Base-by-base conservation (phyloP, 1,140 invertebrate genomes). In the Bilobella aurantiaca region DNA sequence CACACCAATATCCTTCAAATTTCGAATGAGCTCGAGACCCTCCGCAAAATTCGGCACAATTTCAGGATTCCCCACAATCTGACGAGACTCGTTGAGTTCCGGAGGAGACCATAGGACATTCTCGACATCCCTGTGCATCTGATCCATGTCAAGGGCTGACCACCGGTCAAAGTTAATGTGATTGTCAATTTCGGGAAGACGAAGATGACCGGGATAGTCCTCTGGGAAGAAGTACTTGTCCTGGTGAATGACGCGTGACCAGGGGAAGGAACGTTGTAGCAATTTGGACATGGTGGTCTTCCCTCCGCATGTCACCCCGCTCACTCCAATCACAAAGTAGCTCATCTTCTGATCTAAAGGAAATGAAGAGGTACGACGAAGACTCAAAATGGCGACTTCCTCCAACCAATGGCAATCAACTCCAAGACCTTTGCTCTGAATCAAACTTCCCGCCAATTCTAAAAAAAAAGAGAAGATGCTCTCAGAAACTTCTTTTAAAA, bases 311-410 rank as follows among this genome's bases (percentile, higher is more conserved):
- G 66, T 71, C 1, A 66, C 49, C 16, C 69, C 69, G 12, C 63
- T 65, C 0, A 72, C 65, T 34, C 70, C 70, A 25, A 69, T 69
- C 1, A 71, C 69, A 63, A 71, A 71, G 49, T 68, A 18, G 27
- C 2, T 60, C 46, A 37, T 25, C 23, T 61, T 32, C 18, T 27
- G 21, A 25, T 8, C 21, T 29, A 3, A 14, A 31, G 59, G 23
- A n/a, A 37, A 21, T 30, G 30, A 21, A 32, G 12, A 37, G 30
- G 14, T 49, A 12, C 8, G 23, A 42, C 34, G 18, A 8, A 42
- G 34, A 12, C 34, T 42, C 18, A 8, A 18, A 42, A 42, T 18
- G 18, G 18, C 34, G 34, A 42, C 8, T 12, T 12, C 8, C 34
- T 42, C 34, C 8, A 42, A n/a, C n/a, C n/a, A n/a, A n/a, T n/a